Evolutionary conservation across 1,140 invertebrate species (phyloP), one percentile per base, ranked within the genome.

Genomic region (Musca domestica): DNA sequence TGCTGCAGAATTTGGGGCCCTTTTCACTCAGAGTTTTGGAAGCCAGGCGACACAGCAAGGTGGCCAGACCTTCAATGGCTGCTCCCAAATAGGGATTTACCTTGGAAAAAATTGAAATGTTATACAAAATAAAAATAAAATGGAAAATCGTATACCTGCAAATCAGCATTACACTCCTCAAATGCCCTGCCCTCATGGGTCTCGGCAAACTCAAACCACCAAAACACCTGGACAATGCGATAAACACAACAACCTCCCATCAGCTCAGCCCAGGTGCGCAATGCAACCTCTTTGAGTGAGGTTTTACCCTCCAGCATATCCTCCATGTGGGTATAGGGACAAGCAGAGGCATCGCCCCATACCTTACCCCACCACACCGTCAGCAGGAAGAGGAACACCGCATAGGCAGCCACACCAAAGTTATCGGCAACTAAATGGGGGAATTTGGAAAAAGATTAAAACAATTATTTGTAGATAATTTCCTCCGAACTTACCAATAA

Each of bases 361-460:
- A 87, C 88, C 25, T 85, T 76, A 0, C 88, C 87, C 92, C 91
- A 94, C 91, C 91, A 93, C 67, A 93, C 87, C 25, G 92, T 92
- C 67, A 94, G 81, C 6, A 90, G 75, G 74, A 93, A 93, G 25
- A 94, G 82, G 79, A 87, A 91, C 14, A 92, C 82, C 1, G 88
- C 92, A 72, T 94, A 94, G 17, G 89, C 87, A 2, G 85, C 86
- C 1, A 93, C 88, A 3, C 92, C 92, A 82, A 91, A 94, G 76
- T 92, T 93, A 69, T 94, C 92, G 14, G 92, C 92, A 78, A 94
- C 92, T 94, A 81, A 61, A 83, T 0, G n/a, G n/a, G n/a, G n/a
- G n/a, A n/a, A n/a, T n/a, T n/a, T n/a, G n/a, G n/a, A n/a, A n/a
- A n/a, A n/a, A n/a, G n/a, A n/a, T n/a, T n/a, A n/a, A n/a, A n/a